These are phyloP conservation scores for Pinctada fucata DNA, from an alignment of 2,888 invertebrate species.

Conservation along the genomic window DNA sequence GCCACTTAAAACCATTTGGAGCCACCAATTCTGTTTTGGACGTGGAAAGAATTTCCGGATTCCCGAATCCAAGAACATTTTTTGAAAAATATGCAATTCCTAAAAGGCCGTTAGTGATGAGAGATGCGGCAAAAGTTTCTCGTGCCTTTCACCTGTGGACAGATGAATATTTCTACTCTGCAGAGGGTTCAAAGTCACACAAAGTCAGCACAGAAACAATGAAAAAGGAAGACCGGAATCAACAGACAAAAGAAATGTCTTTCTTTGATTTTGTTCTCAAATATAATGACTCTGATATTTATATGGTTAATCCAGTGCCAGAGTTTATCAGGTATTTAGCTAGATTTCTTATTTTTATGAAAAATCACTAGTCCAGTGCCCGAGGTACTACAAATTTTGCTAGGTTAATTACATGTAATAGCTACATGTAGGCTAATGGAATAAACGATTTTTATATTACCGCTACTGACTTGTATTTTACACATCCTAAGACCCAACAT, in stretches of 20 bases:
- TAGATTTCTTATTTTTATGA: background rate
- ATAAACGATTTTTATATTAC: no score
- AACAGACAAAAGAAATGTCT: slow-evolving; percentile 58
- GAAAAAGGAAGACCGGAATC: slow-evolving; percentile 73
- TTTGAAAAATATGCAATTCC: slow-evolving; percentile 63
- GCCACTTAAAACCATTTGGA: slow-evolving; percentile 71
- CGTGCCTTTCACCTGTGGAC: slow-evolving; percentile 69
- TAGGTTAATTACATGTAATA: no score
- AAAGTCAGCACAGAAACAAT: slow-evolving; percentile 67
- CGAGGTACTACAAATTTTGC: no score
- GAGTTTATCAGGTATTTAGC: slow-evolving; percentile 60
- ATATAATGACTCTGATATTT: slow-evolving; percentile 69
- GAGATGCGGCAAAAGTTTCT: slow-evolving; percentile 64
- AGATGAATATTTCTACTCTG: slow-evolving; percentile 70
- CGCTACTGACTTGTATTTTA: no score
- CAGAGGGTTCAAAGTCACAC: slow-evolving; percentile 56
- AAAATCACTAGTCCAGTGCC: background rate
- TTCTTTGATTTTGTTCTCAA: slow-evolving; percentile 70
- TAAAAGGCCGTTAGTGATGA: slow-evolving; percentile 68
- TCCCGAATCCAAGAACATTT: slow-evolving; percentile 64
- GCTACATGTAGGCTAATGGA: no score
- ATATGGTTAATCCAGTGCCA: slow-evolving; percentile 74
- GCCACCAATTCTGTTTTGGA: slow-evolving; percentile 54
- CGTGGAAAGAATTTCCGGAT: slow-evolving; percentile 62
- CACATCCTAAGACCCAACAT: no score